Conservation (phyloP, 2,797 vertebrate species). For the Spheniscus humboldti region DNA sequence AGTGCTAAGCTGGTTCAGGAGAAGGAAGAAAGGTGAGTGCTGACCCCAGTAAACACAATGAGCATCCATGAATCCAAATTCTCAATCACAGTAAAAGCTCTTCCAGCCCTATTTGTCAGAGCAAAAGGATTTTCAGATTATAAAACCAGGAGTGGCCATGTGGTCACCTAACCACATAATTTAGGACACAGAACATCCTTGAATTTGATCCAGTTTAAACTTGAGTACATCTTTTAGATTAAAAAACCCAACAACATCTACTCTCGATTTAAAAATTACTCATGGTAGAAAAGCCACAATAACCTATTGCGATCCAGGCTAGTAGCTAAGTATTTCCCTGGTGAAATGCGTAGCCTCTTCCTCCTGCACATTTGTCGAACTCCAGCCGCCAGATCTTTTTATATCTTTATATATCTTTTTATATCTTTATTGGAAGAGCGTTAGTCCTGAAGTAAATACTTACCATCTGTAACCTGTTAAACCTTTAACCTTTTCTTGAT, state of each 20-base stretch:
- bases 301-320: neutral
- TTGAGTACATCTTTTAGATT: neutral
- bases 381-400: constrained; percentile 19
- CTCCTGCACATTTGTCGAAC: neutral
- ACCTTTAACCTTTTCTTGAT: neutral
- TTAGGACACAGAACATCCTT: constrained; percentile 41
- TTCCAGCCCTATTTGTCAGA: constrained; percentile 1
- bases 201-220: constrained; percentile 38
- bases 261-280: constrained; percentile 47
- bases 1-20: neutral
- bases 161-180: constrained; percentile 33
- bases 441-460: neutral
- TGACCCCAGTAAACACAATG: neutral
- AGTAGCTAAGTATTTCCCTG: neutral
- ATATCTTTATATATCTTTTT: constrained; percentile 16
- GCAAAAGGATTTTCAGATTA: constrained; percentile 47
- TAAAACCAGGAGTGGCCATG: neutral
- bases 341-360: neutral
- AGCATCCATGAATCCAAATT: neutral
- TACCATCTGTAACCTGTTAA: neutral
- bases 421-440: neutral
- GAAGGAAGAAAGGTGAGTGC: constrained; percentile 10
- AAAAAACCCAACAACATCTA: constrained; percentile 30
- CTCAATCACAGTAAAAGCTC: neutral
- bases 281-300: constrained; percentile 40